A percentile compares a stretch with the other conserved stretches of the same genome.
phyloP scores from a whole-genome alignment of 2,113 vertebrate species.

The Calyptomena viridis region DNA sequence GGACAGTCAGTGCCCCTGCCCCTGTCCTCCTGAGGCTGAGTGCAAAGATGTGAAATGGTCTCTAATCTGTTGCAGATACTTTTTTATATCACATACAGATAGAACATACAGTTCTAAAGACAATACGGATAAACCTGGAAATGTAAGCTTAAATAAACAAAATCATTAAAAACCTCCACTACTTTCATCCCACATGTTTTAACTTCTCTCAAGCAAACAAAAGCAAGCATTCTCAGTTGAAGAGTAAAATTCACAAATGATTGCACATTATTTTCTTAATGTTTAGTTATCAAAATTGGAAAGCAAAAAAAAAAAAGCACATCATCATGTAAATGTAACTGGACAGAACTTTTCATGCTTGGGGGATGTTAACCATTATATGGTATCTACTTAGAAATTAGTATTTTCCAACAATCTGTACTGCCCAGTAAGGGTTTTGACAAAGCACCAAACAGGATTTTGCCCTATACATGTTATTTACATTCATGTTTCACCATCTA shows the following conservation, averaged over 20 bases:
- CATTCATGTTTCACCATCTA: neutral
- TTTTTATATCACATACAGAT: neutral
- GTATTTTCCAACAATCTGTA: neutral
- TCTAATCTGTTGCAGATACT: neutral
- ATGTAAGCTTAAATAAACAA: neutral
- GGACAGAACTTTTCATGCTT: neutral
- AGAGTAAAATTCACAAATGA: neutral
- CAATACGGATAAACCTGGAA: neutral
- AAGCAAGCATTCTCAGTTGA: neutral
- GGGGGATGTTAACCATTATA: neutral
- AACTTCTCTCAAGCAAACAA: neutral
- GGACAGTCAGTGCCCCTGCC: neutral
- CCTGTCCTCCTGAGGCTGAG: neutral
- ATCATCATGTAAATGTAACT: neutral
- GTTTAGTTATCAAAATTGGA: neutral
- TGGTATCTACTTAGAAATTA: neutral
- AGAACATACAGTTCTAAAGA: neutral
- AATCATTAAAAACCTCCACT: neutral
- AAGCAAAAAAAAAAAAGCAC: neutral
- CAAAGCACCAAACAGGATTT: neutral
- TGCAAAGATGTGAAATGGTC: neutral
- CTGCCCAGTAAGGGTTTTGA: neutral
- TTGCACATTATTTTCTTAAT: neutral
- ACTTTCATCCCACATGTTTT: neutral
- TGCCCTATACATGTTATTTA: neutral